These are phyloP conservation scores for Corvus cornix DNA, from an alignment of 2,113 vertebrate genomes.

Conservation along the genomic window DNA sequence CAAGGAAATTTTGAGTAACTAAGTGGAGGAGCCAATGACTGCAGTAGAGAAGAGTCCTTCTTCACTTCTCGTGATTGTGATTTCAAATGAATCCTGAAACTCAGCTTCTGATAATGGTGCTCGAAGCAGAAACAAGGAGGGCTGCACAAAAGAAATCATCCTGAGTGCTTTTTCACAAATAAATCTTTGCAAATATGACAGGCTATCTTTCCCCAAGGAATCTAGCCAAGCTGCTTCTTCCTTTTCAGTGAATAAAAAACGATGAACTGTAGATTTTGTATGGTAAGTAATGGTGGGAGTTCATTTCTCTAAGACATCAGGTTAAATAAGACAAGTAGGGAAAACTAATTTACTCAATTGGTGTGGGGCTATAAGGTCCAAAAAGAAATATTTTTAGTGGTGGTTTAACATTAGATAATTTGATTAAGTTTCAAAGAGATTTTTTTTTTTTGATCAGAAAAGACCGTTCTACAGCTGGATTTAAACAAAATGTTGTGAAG, in stretches of 20 bases:
- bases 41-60: not conserved
- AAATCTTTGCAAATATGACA: slow-evolving; percentile 65
- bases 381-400: not conserved
- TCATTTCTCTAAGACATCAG: not conserved
- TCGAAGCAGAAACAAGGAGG: slow-evolving; percentile 2
- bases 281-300: not conserved
- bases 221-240: slow-evolving; percentile 56
- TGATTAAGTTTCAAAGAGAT: not conserved
- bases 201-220: slow-evolving; percentile 59
- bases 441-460: not conserved
- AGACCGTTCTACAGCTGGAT: not conserved
- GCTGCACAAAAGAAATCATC: not conserved
- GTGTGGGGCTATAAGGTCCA: not conserved
- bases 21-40: not conserved
- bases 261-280: slow-evolving; percentile 56
- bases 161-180: slow-evolving; percentile 63
- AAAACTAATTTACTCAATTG: not conserved
- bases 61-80: not conserved
- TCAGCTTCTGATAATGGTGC: not conserved
- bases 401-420: not conserved
- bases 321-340: not conserved
- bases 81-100: slow-evolving; percentile 8
- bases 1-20: slow-evolving; percentile 64
- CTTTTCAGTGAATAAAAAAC: slow-evolving; percentile 46
- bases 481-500: not conserved